Percentiles rank a stretch among this genome's conserved stretches.
These are phyloP conservation scores for Sphaeramia orbicularis DNA, from an alignment of 2,797 vertebrate species.

Conservation along the genomic window DNA sequence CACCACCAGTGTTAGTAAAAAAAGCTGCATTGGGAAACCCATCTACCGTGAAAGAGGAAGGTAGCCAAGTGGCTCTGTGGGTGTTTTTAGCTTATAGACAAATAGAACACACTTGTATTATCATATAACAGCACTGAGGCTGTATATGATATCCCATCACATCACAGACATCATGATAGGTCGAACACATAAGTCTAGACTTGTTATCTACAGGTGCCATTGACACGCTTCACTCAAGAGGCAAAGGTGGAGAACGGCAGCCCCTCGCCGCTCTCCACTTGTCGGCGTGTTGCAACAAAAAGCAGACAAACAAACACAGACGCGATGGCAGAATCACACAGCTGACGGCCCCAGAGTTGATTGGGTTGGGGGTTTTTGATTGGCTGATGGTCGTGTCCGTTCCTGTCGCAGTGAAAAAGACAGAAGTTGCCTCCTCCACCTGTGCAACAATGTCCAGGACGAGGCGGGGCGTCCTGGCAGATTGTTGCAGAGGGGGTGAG, in stretches of 20 bases:
- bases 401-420: constrained; percentile 48
- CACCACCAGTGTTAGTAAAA: constrained; percentile 75
- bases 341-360: constrained; percentile 59
- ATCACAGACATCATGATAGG: constrained; percentile 55
- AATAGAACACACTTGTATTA: constrained; percentile 64
- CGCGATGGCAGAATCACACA: constrained; percentile 69
- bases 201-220: constrained; percentile 47
- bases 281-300: constrained; percentile 41
- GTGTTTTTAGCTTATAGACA: constrained; percentile 45
- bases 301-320: constrained; percentile 68
- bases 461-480: constrained; percentile 43
- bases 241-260: constrained; percentile 23
- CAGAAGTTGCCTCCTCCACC: constrained; percentile 27
- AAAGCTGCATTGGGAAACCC: constrained; percentile 43
- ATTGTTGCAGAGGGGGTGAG: constrained; percentile 60
- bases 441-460: constrained; percentile 57
- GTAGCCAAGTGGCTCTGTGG: constrained; percentile 13
- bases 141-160: constrained; percentile 78
- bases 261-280: constrained; percentile 23
- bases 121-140: constrained; percentile 76
- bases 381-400: constrained; percentile 44
- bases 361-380: constrained; percentile 53
- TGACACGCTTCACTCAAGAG: constrained; percentile 25
- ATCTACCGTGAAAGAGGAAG: constrained; percentile 38
- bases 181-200: constrained; percentile 45